phyloP scores from a whole-genome alignment of 2,797 vertebrate species.

The Phaenicophaeus curvirostris region DNA sequence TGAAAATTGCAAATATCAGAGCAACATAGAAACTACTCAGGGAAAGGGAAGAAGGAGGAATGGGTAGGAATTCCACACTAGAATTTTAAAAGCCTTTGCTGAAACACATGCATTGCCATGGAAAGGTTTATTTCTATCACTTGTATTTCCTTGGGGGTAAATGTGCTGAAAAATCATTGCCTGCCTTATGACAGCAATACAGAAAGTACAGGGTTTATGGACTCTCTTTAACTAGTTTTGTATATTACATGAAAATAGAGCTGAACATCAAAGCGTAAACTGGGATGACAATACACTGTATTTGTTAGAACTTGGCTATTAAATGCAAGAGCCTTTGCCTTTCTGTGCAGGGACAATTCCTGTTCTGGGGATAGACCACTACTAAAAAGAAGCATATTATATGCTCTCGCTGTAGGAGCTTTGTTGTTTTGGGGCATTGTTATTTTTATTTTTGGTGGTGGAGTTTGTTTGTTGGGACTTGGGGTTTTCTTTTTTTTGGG shows the following conservation, averaged over 20 bases:
- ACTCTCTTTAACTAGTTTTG: not conserved
- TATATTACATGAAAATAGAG: not conserved
- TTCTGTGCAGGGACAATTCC: not conserved
- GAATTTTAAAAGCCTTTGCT: not conserved
- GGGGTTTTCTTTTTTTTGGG: not conserved
- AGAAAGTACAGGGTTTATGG: not conserved
- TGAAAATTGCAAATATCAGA: not conserved
- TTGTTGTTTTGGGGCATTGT: not conserved
- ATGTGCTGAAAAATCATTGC: not conserved
- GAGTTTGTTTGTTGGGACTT: not conserved
- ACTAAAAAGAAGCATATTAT: not conserved
- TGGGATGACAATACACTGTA: not conserved
- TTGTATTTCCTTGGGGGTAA: not conserved
- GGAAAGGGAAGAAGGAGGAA: not conserved
- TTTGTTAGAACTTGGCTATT: not conserved
- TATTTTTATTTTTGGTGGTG: not conserved
- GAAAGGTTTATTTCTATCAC: not conserved
- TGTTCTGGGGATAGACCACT: not conserved
- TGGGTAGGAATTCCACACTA: not conserved
- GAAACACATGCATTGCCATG: not conserved
- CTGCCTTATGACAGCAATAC: not conserved
- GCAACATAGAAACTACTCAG: not conserved
- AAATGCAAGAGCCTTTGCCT: not conserved
- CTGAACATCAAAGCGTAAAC: not conserved
- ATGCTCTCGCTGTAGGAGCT: not conserved